phyloP scores from a whole-genome alignment of 2,888 invertebrate species.

The Sthenelais limicola region DNA sequence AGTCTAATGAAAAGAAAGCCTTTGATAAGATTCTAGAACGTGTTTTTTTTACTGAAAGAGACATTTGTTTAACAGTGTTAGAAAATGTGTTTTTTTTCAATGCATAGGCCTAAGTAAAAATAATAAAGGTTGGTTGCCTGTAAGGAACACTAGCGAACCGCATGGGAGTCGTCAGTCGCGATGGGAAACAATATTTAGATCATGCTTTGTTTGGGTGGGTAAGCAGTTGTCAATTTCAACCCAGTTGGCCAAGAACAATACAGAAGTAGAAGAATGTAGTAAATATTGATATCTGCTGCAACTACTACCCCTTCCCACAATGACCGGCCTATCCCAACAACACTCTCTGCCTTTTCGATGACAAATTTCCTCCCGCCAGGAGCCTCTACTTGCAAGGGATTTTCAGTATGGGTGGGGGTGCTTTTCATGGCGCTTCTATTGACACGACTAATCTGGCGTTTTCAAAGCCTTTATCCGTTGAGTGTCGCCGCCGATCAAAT shows the following conservation, averaged over 20 bases:
- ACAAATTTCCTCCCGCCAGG: constrained; percentile 8
- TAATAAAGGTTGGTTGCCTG: too few species aligned
- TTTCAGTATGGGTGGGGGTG: background rate
- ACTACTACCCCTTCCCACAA: constrained; percentile 32
- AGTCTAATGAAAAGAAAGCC: too few species aligned
- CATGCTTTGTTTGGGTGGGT: too few species aligned
- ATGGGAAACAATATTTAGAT: too few species aligned
- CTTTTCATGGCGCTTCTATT: constrained; percentile 1
- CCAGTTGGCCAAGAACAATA: background rate
- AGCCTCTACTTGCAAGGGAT: constrained; percentile 1
- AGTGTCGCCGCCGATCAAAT: constrained; percentile 33
- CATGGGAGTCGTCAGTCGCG: too few species aligned
- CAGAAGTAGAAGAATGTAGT: background rate
- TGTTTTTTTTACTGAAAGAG: too few species aligned
- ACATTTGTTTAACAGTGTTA: too few species aligned
- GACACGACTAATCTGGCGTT: background rate
- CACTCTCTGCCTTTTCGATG: background rate
- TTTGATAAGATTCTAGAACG: too few species aligned
- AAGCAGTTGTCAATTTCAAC: too few species aligned
- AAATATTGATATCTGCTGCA: constrained; percentile 31
- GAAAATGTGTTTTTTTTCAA: too few species aligned
- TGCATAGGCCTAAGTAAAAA: too few species aligned
- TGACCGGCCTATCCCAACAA: background rate
- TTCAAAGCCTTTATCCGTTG: constrained; percentile 6
- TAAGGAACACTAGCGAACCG: too few species aligned